Conservation (phyloP, 2,888 invertebrate species). For the Tuta absoluta region DNA sequence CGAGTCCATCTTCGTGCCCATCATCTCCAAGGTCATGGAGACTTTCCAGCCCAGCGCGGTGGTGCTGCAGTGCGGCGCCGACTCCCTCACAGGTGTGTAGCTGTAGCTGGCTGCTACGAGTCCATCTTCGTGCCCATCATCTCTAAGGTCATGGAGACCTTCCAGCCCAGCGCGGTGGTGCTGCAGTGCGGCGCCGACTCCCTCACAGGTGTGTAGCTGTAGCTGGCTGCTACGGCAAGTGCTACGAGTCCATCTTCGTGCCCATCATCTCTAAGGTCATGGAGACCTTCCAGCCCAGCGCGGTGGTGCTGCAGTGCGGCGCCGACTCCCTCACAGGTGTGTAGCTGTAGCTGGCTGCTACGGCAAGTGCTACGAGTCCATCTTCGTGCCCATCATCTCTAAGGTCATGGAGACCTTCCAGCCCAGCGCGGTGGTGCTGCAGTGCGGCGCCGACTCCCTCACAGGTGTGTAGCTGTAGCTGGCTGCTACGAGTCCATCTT, state of each 20-base stretch:
- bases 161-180: slow-evolving; percentile 98
- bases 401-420: slow-evolving; percentile 99
- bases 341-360: too few relatives aligned
- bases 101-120: slow-evolving; percentile 69
- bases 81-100: slow-evolving; percentile 91
- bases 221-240: not conserved
- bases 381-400: slow-evolving; percentile 97
- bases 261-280: too few relatives aligned
- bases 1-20: slow-evolving; percentile 97
- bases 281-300: too few relatives aligned
- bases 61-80: slow-evolving; percentile 99
- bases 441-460: slow-evolving; percentile 99
- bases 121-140: slow-evolving; percentile 97
- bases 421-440: slow-evolving; percentile 98
- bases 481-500: slow-evolving; percentile 96
- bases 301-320: too few relatives aligned
- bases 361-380: slow-evolving; percentile 97
- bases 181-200: slow-evolving; percentile 99
- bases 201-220: slow-evolving; percentile 88
- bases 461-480: slow-evolving; percentile 80
- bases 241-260: too few relatives aligned
- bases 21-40: slow-evolving; percentile 99
- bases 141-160: slow-evolving; percentile 99
- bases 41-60: slow-evolving; percentile 99
- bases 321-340: too few relatives aligned